Conservation (phyloP, 1,140 invertebrate species). For the Spodoptera frugiperda region DNA sequence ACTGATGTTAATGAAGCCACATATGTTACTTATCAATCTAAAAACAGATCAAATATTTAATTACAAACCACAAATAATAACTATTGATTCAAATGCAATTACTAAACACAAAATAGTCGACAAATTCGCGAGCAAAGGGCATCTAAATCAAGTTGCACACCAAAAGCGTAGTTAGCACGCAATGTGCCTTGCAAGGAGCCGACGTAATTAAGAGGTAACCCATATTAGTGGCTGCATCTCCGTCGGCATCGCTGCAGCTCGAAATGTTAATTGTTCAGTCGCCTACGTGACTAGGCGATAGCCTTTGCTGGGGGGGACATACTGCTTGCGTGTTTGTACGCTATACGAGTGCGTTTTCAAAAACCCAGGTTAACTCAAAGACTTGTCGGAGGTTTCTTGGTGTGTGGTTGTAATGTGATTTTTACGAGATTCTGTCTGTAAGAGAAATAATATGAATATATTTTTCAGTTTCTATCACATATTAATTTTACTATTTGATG, state of each 20-base stretch:
- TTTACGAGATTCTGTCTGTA: too few relatives aligned
- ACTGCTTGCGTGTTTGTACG: not conserved
- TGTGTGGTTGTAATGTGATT: too few relatives aligned
- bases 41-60: too few relatives aligned
- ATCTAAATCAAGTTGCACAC: conserved; percentile 30
- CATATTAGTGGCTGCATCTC: conserved; percentile 60
- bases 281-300: conserved; percentile 54
- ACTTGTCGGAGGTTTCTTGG: too few relatives aligned
- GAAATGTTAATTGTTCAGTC: conserved; percentile 66
- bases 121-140: not conserved
- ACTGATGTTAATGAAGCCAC: too few relatives aligned
- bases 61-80: not conserved
- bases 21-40: too few relatives aligned
- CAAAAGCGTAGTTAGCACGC: conserved; percentile 22
- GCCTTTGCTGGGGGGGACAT: conserved; percentile 35
- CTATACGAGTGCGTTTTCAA: not conserved
- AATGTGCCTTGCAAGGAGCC: conserved; percentile 57
- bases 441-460: too few relatives aligned
- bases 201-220: conserved; percentile 65
- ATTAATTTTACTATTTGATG: too few relatives aligned
- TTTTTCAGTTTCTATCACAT: too few relatives aligned
- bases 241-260: conserved; percentile 34
- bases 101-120: not conserved
- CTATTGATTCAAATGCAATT: not conserved
- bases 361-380: too few relatives aligned